These are phyloP conservation scores for Arenaria interpres DNA, from an alignment of 2,113 vertebrate genomes.

Conservation along the genomic window DNA sequence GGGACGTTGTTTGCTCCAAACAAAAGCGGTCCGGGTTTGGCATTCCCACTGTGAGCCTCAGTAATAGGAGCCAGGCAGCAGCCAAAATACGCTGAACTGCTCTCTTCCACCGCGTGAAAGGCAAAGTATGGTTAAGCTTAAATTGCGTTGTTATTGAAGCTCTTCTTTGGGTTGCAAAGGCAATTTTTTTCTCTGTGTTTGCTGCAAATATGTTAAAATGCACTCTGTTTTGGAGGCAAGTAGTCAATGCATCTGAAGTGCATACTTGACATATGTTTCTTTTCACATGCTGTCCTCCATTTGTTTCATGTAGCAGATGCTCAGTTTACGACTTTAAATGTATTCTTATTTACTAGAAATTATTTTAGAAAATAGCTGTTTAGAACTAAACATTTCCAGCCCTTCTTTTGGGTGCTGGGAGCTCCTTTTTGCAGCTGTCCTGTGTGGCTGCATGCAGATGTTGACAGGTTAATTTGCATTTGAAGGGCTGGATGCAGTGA, in stretches of 20 bases:
- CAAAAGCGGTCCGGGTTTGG: not conserved
- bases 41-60: not conserved
- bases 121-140: not conserved
- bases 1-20: not conserved
- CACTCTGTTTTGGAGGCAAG: constrained; percentile 45
- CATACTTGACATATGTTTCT: constrained; percentile 28
- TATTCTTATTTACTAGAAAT: constrained; percentile 68
- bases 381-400: constrained; percentile 46
- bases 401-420: constrained; percentile 10
- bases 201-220: constrained; percentile 66
- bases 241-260: constrained; percentile 65
- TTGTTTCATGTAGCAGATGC: constrained; percentile 51
- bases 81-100: not conserved
- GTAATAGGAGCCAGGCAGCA: not conserved
- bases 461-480: constrained; percentile 70
- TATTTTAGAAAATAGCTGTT: constrained; percentile 60
- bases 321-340: constrained; percentile 43
- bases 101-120: not conserved
- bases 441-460: constrained; percentile 52
- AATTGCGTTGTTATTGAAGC: not conserved
- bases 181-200: constrained; percentile 19
- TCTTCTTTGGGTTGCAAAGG: not conserved
- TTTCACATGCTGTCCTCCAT: constrained; percentile 18
- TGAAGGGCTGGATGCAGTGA: constrained; percentile 62
- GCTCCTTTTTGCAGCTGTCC: constrained; percentile 48